Percentiles rank a stretch among this genome's conserved stretches.
phyloP scores from a whole-genome alignment of 2,797 vertebrate genomes.

The Chelonia mydas region DNA sequence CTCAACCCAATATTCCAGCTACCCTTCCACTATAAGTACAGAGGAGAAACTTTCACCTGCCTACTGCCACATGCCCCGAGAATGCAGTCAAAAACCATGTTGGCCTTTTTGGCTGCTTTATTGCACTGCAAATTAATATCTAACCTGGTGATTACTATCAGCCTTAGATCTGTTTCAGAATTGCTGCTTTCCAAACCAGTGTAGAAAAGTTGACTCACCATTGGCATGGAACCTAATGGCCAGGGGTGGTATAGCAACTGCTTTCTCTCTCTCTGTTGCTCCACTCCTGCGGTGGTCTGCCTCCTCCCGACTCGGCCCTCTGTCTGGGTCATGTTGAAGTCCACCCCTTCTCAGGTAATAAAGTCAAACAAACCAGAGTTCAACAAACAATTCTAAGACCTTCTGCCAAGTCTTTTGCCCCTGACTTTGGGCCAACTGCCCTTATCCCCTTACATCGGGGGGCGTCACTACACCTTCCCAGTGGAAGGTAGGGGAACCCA shows the following conservation, averaged over 20 bases:
- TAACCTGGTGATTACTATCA: not conserved
- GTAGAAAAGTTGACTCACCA: not conserved
- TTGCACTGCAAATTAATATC: rapidly evolving
- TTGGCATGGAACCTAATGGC: not conserved
- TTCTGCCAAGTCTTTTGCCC: not conserved
- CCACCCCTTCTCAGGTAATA: not conserved
- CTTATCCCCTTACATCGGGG: not conserved
- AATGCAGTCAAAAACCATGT: rapidly evolving
- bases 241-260: not conserved
- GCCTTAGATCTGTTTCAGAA: not conserved
- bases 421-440: not conserved
- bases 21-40: not conserved
- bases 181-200: not conserved
- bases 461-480: not conserved
- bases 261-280: not conserved
- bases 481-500: not conserved
- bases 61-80: rapidly evolving
- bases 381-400: not conserved
- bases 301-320: not conserved
- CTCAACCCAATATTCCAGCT: rapidly evolving
- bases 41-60: not conserved
- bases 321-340: not conserved
- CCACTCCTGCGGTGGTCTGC: not conserved
- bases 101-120: rapidly evolving
- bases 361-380: not conserved